phyloP scores from a whole-genome alignment of 2,797 vertebrate genomes.

The Lepidocolaptes lacrymiger region DNA sequence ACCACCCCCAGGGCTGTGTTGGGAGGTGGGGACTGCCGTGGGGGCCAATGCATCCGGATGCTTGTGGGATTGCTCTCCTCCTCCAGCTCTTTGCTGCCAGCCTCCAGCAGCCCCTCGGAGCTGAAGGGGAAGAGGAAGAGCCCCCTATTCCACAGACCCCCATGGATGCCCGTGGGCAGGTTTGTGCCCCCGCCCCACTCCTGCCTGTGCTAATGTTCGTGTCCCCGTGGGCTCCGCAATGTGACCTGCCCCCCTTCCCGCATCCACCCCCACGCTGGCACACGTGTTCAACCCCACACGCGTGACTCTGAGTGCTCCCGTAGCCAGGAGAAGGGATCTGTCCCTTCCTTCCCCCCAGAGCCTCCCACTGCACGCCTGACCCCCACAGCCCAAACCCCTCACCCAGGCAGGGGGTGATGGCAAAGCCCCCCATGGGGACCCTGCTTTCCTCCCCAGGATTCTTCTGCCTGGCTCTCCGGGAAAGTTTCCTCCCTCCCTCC shows the following conservation, averaged over 20 bases:
- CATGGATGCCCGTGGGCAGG: not conserved
- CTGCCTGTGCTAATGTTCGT: not conserved
- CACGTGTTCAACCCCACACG: slow-evolving; percentile 6
- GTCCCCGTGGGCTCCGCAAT: not conserved
- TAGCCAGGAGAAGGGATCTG: not conserved
- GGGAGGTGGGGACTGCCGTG: accelerated
- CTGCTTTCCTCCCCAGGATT: not conserved
- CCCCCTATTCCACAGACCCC: not conserved
- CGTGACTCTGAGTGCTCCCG: not conserved
- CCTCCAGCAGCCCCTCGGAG: not conserved
- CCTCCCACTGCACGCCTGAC: not conserved
- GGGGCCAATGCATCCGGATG: accelerated
- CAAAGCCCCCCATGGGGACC: accelerated
- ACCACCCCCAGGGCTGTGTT: accelerated
- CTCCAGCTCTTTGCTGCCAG: not conserved
- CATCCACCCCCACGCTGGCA: not conserved
- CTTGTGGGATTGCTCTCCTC: not conserved
- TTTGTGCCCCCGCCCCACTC: not conserved
- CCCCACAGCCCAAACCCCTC: accelerated
- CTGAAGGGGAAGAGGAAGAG: not conserved
- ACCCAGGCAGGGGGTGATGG: accelerated
- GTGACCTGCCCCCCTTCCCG: slow-evolving; percentile 7
- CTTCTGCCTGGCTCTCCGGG: not conserved
- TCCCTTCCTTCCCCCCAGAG: not conserved
- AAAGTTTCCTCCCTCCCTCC: not conserved